Percentiles rank a stretch among this genome's conserved stretches.
These are phyloP conservation scores for Toxotes lorentzi DNA, from an alignment of 2,797 vertebrate species.

Conservation along the genomic window DNA sequence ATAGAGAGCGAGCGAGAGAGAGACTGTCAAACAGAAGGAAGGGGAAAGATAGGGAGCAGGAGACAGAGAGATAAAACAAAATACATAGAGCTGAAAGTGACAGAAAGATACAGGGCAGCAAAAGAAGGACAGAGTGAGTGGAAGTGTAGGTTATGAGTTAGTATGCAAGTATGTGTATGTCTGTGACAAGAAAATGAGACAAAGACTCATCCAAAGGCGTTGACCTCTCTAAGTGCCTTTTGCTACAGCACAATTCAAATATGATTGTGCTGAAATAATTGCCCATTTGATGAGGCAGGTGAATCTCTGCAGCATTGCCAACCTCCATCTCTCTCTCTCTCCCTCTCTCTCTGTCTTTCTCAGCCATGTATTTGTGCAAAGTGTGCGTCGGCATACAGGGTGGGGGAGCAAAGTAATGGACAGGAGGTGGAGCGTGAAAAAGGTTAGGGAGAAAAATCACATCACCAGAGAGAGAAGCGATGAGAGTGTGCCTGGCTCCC, in stretches of 20 bases:
- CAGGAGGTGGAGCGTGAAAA: constrained; percentile 76
- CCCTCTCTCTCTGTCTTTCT: background rate
- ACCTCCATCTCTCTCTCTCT: constrained; percentile 20
- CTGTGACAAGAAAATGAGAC: constrained; percentile 13
- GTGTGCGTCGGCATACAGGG: constrained; percentile 51
- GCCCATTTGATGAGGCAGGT: constrained; percentile 71
- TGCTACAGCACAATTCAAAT: constrained; percentile 65
- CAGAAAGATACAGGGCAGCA: constrained; percentile 3
- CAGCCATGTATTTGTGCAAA: constrained; percentile 41
- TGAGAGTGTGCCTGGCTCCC: constrained; percentile 71
- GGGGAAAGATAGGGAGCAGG: constrained; percentile 5
- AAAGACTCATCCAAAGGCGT: constrained; percentile 49
- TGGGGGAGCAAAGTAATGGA: constrained; percentile 67
- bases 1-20: constrained; percentile 27
- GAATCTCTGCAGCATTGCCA: constrained; percentile 47
- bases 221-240: constrained; percentile 65
- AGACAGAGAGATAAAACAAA: constrained; percentile 30
- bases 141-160: background rate
- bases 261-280: constrained; percentile 71
- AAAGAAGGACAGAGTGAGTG: background rate
- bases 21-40: constrained; percentile 39
- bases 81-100: constrained; percentile 40
- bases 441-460: constrained; percentile 75
- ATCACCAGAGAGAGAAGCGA: constrained; percentile 69
- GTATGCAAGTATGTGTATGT: constrained; percentile 11